Base-by-base conservation (phyloP, 30 jellyfish, hydroid and myxozoan species). In the Cassiopea xamachana region DNA sequence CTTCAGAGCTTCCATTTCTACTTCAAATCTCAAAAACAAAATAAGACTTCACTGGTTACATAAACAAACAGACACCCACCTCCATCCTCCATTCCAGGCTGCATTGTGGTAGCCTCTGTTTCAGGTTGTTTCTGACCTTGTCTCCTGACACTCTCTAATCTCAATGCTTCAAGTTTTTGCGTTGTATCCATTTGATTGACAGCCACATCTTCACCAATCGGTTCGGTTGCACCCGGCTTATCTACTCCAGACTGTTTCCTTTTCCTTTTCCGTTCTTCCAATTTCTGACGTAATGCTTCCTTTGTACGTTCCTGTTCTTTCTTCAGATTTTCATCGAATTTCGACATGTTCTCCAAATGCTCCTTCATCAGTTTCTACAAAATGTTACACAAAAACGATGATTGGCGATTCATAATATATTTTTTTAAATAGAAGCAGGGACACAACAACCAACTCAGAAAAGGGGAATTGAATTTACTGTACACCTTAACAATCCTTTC, bases 291-390 rank as follows among this genome's bases (percentile, higher is more conserved):
- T 60, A 96, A 79, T 48, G 95, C 97, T 61, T 89, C 98, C 75
- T 96, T 96, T n/a, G 98, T 96, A 15, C 98, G 75, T 44, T 92
- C 98, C 80, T 92, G 99, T 64, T 96, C 99, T 48, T 73, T 85
- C 85, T 93, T 93, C 89, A 96, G 77, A 73, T 87, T 90, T 48
- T 89, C 97, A 68, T 92, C 97, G 76, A 92, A 96, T 59, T 87
- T 93, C 55, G 85, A 64, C 97, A 89, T 91, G 60, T 93, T 96
- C 45, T 96, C 99, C 55, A 90, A 73, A 67, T 89, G 97, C 73
- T 92, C 99, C 69, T 96, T 93, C 96, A 96, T 50, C 75, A 96
- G 89, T 85, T 97, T 93, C 97, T 96, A 64, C 14, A 47, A 71
- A 44, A 49, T 46, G 67, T 17, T 55, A 59, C 64, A 51, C 64